Evolutionary conservation across 2,888 invertebrate genomes (phyloP).

Genomic region (Linyphia triangularis): DNA sequence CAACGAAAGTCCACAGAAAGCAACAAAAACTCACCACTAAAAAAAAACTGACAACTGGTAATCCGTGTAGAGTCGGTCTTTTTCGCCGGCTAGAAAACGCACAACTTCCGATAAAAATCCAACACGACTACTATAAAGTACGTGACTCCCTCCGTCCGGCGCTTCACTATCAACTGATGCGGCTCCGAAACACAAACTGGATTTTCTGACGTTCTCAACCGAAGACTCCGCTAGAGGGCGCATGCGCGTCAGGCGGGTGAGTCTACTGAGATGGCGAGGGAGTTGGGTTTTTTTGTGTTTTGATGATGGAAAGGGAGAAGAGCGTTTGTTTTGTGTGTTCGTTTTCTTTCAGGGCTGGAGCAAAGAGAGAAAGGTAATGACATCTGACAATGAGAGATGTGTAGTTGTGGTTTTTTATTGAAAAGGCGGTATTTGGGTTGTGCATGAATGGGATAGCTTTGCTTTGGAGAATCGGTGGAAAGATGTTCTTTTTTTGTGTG

Average conservation of each 20-base stretch:
- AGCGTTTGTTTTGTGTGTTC: constrained; percentile 30
- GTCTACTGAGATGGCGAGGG: constrained; percentile 43
- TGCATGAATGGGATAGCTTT: not conserved
- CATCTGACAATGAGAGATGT: not conserved
- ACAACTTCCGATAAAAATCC: constrained; percentile 51
- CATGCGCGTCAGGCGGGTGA: constrained; percentile 41
- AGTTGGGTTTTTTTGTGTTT: constrained; percentile 1
- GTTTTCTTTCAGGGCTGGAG: constrained; percentile 9
- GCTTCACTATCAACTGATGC: constrained; percentile 46
- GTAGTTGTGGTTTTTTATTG: not conserved
- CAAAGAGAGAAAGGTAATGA: not conserved
- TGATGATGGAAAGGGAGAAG: constrained; percentile 2
- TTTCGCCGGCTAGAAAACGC: constrained; percentile 15
- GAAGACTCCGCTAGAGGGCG: not conserved
- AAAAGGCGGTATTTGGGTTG: constrained; percentile 10
- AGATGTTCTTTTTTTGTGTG: not conserved
- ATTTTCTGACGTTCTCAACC: constrained; percentile 53
- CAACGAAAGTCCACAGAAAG: not conserved
- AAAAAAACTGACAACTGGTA: constrained; percentile 10
- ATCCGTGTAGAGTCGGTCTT: constrained; percentile 61
- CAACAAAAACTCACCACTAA: constrained; percentile 3
- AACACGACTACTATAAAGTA: not conserved
- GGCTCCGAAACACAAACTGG: constrained; percentile 41
- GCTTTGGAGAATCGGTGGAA: not conserved
- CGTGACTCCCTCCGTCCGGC: not conserved